Conservation (phyloP, 2,888 invertebrate species). For the Tipula helvola region DNA sequence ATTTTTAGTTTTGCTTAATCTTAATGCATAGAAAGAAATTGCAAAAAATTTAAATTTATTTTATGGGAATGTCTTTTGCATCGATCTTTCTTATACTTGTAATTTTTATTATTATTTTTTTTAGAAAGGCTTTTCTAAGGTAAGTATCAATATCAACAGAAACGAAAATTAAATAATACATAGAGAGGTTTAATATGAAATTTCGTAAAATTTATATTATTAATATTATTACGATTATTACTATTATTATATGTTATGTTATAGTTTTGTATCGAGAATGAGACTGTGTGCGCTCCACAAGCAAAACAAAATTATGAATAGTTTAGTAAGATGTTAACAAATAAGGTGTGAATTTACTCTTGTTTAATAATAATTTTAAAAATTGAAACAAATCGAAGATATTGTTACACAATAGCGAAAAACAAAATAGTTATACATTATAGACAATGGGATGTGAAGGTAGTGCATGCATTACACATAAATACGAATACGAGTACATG, state of each 20-base stretch:
- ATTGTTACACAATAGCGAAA: neutral
- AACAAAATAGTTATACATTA: neutral
- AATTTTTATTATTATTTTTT: neutral
- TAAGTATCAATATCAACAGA: neutral
- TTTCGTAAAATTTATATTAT: neutral
- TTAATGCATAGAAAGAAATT: neutral
- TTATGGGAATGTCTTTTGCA: neutral
- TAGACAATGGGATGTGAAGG: neutral
- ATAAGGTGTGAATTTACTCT: neutral
- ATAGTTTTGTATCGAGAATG: neutral
- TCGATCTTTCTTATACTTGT: neutral
- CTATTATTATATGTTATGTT: neutral
- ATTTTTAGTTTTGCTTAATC: neutral
- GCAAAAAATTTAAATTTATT: neutral
- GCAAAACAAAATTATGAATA: neutral
- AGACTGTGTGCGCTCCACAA: neutral
- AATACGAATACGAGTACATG: neutral
- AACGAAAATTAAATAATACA: neutral
- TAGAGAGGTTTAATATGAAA: neutral
- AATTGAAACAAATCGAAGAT: neutral
- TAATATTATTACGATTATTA: neutral
- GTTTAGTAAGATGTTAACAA: constrained; percentile 4
- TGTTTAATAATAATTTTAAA: neutral
- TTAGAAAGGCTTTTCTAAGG: neutral
- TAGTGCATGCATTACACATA: neutral